phyloP scores from a whole-genome alignment of 2,888 invertebrate species.

The Drosophila prostipennis region DNA sequence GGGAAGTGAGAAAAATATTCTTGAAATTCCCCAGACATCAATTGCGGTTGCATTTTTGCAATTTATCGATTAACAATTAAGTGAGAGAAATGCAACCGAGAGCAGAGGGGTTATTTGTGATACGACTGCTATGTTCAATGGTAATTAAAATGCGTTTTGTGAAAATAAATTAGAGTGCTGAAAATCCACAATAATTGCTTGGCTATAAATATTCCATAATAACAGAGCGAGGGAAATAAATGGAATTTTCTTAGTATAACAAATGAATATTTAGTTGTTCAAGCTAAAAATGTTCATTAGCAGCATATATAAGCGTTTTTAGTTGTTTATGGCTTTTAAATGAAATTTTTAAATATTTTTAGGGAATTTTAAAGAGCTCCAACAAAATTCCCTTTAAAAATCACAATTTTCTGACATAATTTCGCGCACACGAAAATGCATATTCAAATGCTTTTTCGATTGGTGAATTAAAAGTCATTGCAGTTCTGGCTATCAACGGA shows the following conservation, averaged over 20 bases:
- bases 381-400: not conserved
- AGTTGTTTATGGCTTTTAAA: too few species aligned
- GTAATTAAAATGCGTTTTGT: not conserved
- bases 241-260: too few species aligned
- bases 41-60: slow-evolving; percentile 24
- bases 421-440: not conserved
- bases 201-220: not conserved
- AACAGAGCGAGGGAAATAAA: not conserved
- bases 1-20: not conserved
- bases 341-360: not conserved
- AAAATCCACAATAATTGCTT: not conserved
- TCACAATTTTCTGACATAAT: not conserved
- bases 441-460: slow-evolving; percentile 21
- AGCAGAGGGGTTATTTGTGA: not conserved
- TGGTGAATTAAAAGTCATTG: slow-evolving; percentile 28
- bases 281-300: too few species aligned
- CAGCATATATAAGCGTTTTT: too few species aligned
- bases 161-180: not conserved
- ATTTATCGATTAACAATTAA: slow-evolving; percentile 38
- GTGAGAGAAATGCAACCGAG: not conserved
- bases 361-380: not conserved
- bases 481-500: slow-evolving; percentile 3
- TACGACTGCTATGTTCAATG: not conserved
- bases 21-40: slow-evolving; percentile 5
- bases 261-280: too few species aligned